These are phyloP conservation scores for Atta colombica DNA, from an alignment of 1,140 invertebrate genomes.

Conservation along the genomic window DNA sequence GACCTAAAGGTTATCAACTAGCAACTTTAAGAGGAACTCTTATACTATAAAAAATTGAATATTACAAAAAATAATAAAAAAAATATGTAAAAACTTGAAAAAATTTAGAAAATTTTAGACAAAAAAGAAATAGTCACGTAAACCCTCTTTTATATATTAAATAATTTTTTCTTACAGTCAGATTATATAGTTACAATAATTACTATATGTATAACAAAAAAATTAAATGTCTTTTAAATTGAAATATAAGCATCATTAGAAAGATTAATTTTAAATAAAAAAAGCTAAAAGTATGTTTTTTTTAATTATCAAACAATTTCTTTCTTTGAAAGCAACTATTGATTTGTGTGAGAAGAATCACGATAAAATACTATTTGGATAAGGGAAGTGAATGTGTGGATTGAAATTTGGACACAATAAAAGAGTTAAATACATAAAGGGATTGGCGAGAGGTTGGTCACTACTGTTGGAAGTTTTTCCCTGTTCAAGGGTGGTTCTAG, in stretches of 20 bases:
- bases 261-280: background rate
- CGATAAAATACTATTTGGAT: slow-evolving; percentile 8
- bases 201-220: background rate
- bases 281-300: background rate
- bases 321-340: background rate
- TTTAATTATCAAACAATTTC: background rate
- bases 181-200: background rate
- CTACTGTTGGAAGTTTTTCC: slow-evolving; percentile 22
- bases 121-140: background rate
- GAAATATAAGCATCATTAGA: background rate
- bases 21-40: background rate
- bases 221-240: background rate
- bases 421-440: slow-evolving; percentile 29
- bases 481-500: slow-evolving; percentile 19
- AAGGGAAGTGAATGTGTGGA: slow-evolving; percentile 8
- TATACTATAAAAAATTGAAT: background rate
- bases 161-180: background rate
- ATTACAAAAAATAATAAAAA: background rate
- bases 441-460: slow-evolving; percentile 13
- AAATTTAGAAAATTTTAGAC: background rate
- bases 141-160: background rate
- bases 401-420: slow-evolving; percentile 34
- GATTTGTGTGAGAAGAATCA: background rate
- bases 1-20: background rate
- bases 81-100: background rate